Percentiles rank a stretch among this genome's conserved stretches.
phyloP scores from a whole-genome alignment of 2,797 vertebrate species.

The Naso thynnoides region DNA sequence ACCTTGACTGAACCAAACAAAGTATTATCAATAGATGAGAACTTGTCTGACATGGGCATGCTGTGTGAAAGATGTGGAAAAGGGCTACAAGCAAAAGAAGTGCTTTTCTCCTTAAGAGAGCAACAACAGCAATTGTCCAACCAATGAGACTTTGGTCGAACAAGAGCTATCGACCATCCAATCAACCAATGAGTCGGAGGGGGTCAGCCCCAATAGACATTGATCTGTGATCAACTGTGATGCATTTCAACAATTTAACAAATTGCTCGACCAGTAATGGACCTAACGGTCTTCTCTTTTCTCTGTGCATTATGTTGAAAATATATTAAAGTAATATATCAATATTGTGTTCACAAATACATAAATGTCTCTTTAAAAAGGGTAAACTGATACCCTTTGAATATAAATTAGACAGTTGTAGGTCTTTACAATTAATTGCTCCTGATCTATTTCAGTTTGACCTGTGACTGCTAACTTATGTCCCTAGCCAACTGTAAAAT shows the following conservation, averaged over 20 bases:
- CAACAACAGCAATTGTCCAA: too few species aligned
- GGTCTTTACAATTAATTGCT: constrained; percentile 6
- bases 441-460: background rate
- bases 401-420: constrained; percentile 30
- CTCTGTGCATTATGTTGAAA: constrained; percentile 25
- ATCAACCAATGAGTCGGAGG: too few species aligned
- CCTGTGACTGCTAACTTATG: background rate
- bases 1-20: too few species aligned
- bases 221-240: background rate
- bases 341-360: constrained; percentile 33
- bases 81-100: too few species aligned
- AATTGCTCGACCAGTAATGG: constrained; percentile 11
- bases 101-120: too few species aligned
- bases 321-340: constrained; percentile 46
- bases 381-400: background rate
- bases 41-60: too few species aligned
- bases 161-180: too few species aligned
- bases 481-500: background rate
- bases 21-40: too few species aligned
- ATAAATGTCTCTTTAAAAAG: constrained; percentile 20
- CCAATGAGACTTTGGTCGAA: too few species aligned
- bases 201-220: too few species aligned
- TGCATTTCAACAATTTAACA: background rate
- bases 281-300: constrained; percentile 26
- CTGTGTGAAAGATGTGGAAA: too few species aligned